Conservation (phyloP, 2,113 vertebrate species). For the Bagarius yarrelli region DNA sequence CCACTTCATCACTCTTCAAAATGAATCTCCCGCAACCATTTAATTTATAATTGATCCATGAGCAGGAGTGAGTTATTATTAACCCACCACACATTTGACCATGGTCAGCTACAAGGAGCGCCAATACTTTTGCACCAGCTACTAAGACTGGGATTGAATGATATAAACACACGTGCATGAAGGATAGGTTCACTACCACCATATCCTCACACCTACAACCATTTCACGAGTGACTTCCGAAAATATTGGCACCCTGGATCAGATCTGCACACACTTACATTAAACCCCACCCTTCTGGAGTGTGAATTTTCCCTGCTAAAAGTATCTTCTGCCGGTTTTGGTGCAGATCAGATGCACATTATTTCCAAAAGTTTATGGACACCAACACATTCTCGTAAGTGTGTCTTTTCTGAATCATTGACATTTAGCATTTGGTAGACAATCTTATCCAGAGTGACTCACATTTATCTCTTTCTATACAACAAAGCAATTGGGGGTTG, state of each 20-base stretch:
- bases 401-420: too few relatives aligned
- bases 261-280: background rate
- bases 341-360: too few relatives aligned
- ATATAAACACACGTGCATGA: background rate
- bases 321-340: too few relatives aligned
- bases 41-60: background rate
- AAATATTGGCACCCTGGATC: background rate
- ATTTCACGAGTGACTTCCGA: background rate
- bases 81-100: background rate
- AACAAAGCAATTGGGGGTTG: too few relatives aligned
- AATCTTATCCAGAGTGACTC: too few relatives aligned
- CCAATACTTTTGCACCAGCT: background rate
- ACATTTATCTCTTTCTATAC: too few relatives aligned
- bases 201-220: background rate
- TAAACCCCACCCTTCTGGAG: too few relatives aligned
- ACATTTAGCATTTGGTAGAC: too few relatives aligned
- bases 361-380: too few relatives aligned
- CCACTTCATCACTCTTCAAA: slow-evolving; percentile 18
- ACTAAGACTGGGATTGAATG: background rate
- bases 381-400: too few relatives aligned
- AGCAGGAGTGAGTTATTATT: background rate
- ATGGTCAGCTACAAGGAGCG: too few relatives aligned
- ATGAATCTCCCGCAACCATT: background rate
- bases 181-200: background rate
- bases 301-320: too few relatives aligned